A percentile compares a stretch with the other conserved stretches of the same genome.
Evolutionary conservation across 2,888 invertebrate species (phyloP).

Genomic region (Lymantria monacha): DNA sequence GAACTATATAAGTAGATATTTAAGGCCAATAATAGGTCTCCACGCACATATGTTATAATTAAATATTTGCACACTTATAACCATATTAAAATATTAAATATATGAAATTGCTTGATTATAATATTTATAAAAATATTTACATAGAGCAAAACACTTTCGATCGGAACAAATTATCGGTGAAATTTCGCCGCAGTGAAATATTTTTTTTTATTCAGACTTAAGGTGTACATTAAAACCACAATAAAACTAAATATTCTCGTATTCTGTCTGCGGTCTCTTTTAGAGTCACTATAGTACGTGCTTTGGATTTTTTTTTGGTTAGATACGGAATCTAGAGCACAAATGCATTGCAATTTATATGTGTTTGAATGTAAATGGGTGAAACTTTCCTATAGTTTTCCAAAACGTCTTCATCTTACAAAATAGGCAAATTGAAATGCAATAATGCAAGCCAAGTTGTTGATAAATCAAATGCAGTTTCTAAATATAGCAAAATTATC

Average conservation of each 20-base stretch:
- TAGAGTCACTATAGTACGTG: slow-evolving; percentile 60
- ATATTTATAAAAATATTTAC: too few species aligned
- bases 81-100: too few species aligned
- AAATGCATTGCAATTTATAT: slow-evolving; percentile 42
- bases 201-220: slow-evolving; percentile 32
- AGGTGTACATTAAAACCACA: slow-evolving; percentile 17
- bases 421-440: slow-evolving; percentile 43
- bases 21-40: too few species aligned
- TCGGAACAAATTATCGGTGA: too few species aligned
- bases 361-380: slow-evolving; percentile 48
- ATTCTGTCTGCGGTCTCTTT: slow-evolving; percentile 40
- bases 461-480: slow-evolving; percentile 30
- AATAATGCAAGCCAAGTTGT: too few species aligned
- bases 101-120: too few species aligned
- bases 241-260: slow-evolving; percentile 27
- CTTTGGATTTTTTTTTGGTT: slow-evolving; percentile 46
- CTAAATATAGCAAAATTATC: slow-evolving; percentile 43
- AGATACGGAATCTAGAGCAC: slow-evolving; percentile 39
- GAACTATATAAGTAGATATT: too few species aligned
- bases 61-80: too few species aligned
- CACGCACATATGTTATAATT: too few species aligned
- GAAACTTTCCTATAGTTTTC: slow-evolving; percentile 48
- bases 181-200: too few species aligned
- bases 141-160: too few species aligned
- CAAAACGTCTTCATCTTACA: slow-evolving; percentile 26